Conservation (phyloP, 1,140 invertebrate genomes). For the Hormaphis cornu region DNA sequence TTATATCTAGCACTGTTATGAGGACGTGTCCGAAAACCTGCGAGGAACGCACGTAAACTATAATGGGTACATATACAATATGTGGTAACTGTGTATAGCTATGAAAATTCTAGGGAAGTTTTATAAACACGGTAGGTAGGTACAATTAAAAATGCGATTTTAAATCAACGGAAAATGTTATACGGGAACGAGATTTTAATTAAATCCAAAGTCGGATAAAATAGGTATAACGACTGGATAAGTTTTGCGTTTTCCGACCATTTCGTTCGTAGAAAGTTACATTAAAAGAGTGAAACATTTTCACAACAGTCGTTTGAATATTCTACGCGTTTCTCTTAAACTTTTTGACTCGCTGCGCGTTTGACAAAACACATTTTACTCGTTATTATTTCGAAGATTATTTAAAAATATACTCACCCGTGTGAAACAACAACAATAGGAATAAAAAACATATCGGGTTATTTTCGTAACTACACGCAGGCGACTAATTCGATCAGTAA, state of each 20-base stretch:
- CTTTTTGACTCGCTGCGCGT: not conserved
- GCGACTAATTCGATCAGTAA: too few species aligned
- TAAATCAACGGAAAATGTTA: not conserved
- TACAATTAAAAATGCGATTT: too few species aligned
- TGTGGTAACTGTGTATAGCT: not conserved
- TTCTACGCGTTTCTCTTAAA: not conserved
- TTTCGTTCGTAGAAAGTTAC: not conserved
- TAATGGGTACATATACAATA: not conserved
- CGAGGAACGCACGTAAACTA: too few species aligned
- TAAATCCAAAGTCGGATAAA: not conserved
- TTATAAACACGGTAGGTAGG: too few species aligned
- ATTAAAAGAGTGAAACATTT: not conserved
- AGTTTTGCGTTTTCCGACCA: not conserved
- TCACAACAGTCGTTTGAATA: not conserved
- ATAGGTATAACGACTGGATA: not conserved
- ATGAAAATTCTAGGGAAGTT: too few species aligned
- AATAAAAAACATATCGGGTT: too few species aligned
- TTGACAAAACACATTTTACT: too few species aligned
- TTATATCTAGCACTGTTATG: not conserved
- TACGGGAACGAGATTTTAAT: conserved; percentile 6
- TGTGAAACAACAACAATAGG: too few species aligned
- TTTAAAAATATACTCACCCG: too few species aligned
- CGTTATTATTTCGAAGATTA: too few species aligned
- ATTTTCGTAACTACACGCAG: too few species aligned
- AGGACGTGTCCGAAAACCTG: not conserved